These are phyloP conservation scores for Heterochromis multidens DNA, from an alignment of 2,113 vertebrate genomes.

Conservation along the genomic window DNA sequence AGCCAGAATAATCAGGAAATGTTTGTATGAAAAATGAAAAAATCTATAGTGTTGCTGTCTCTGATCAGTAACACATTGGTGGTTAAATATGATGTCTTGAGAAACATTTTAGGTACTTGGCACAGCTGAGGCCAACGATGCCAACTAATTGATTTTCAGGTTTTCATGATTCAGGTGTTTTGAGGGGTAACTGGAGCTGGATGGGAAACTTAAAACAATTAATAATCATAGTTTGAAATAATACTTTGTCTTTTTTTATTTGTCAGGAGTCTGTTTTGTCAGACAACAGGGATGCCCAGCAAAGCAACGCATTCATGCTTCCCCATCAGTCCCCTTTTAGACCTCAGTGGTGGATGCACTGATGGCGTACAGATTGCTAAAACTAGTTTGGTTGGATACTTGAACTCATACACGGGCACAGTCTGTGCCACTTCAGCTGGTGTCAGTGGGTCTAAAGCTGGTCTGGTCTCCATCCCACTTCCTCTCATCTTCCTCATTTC, in stretches of 20 bases:
- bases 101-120: accelerated
- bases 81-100: not conserved
- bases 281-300: not conserved
- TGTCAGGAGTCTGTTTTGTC: not conserved
- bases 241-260: not conserved
- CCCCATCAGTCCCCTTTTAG: not conserved
- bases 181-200: not conserved
- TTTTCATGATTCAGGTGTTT: not conserved
- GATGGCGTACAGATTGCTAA: not conserved
- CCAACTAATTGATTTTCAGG: not conserved
- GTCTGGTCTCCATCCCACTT: not conserved
- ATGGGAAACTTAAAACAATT: not conserved
- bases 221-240: accelerated
- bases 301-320: not conserved
- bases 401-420: not conserved
- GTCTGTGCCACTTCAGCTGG: not conserved
- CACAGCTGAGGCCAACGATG: not conserved
- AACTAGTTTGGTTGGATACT: not conserved
- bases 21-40: not conserved
- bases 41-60: not conserved
- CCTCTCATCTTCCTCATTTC: conserved; percentile 49
- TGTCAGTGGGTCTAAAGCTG: not conserved
- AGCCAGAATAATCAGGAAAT: not conserved
- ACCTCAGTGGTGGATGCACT: not conserved
- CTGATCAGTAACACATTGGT: accelerated